Evolutionary conservation across 1,140 invertebrate species (phyloP), one percentile per base, ranked within the genome.

Genomic region (Drosophila eugracilis): DNA sequence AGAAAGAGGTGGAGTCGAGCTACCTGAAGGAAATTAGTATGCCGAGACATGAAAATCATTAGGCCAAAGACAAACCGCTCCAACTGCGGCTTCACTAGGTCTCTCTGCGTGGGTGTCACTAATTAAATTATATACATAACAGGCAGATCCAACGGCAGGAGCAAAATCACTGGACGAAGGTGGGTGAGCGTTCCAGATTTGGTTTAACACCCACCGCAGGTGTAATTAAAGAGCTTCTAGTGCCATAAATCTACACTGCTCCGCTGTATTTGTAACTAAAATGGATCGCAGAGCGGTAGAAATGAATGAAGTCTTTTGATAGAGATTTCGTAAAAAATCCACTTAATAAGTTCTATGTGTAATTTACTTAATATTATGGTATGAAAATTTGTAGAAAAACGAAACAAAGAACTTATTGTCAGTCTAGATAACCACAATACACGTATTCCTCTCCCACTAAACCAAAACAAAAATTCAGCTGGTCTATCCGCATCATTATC

Each of bases 41-140:
- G 79, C 79, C 75, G 67, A 53, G 52, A 73, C 79, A 83, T 83
- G 79, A 78, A 83, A 83, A 84, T 84, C 79, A 84, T 83, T 83
- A 78, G 75, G 62, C 59, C 39, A 70, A 32, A 41, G 42, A 42
- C 55, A 53, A 34, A 69, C 45, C 62, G 28, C 30, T 67, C 47
- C 60, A 49, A 41, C 58, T 32, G 62, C 37, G 24, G 24, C 37
- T 39, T 32, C 19, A 17, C 15, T 12, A 5, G 28, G 60, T 32
- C n/a, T n/a, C n/a, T n/a, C 45, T 54, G 65, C 55, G 78, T 83
- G 69, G 78, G 69, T 75, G 75, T 70, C 78, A 83, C 78, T 83
- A 83, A 83, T 83, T 83, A 83, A 83, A 83, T 83, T 83, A 83
- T 83, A 83, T 65, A 77, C 67, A 79, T 49, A 72, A 36, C 55